Percentiles rank a stretch among this genome's conserved stretches.
Evolutionary conservation across 1,140 invertebrate genomes (phyloP).

Genomic region (Drosophila murphyi): DNA sequence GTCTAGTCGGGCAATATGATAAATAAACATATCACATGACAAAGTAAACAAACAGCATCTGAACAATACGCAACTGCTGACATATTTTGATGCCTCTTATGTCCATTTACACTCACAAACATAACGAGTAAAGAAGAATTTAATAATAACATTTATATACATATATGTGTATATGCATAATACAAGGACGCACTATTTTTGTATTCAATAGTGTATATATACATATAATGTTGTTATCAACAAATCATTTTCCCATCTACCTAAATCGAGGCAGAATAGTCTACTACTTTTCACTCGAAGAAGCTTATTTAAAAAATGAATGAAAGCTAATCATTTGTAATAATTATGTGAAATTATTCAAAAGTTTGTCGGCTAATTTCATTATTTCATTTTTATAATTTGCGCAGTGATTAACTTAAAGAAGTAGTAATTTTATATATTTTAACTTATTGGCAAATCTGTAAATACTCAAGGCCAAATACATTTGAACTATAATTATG

Average conservation of each 20-base stretch:
- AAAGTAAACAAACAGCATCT: slow-evolving; percentile 22
- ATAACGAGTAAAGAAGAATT: neutral
- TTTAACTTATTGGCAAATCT: neutral
- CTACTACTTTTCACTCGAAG: no score
- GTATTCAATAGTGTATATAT: no score
- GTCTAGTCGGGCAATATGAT: slow-evolving; percentile 11
- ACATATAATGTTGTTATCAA: no score
- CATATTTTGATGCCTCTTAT: slow-evolving; percentile 5
- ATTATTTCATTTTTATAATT: no score
- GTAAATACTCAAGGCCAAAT: neutral
- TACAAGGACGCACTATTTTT: no score
- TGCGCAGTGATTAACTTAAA: neutral
- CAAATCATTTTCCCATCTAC: no score
- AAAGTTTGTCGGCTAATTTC: no score
- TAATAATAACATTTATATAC: neutral
- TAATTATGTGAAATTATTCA: no score
- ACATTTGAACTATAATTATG: neutral
- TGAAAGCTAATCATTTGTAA: no score
- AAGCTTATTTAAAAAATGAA: no score
- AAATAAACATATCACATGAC: slow-evolving; percentile 44
- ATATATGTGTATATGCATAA: neutral
- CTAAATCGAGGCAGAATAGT: no score
- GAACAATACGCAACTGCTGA: slow-evolving; percentile 3
- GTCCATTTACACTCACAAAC: neutral
- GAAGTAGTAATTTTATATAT: neutral